A percentile compares a stretch with the other conserved stretches of the same genome.
Evolutionary conservation across 2,888 invertebrate species (phyloP).

Genomic region (Atrina japonica): DNA sequence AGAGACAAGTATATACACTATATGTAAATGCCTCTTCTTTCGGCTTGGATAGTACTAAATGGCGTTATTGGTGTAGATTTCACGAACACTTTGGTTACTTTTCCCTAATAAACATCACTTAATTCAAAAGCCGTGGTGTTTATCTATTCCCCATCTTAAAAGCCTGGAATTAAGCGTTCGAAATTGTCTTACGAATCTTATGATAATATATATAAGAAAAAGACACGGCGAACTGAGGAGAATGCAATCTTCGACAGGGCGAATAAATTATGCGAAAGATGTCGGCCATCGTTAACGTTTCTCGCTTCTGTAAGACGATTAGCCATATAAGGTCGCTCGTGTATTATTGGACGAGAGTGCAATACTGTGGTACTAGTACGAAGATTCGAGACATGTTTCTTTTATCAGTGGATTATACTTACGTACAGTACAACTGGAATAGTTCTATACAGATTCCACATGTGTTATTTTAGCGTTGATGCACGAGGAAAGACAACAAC

Average conservation of each 20-base stretch:
- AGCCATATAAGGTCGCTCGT: conserved; percentile 63
- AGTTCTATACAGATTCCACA: no score
- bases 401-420: no score
- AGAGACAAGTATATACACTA: no score
- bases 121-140: conserved; percentile 18
- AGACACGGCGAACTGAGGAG: conserved; percentile 55
- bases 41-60: no score
- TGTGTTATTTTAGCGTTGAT: no score
- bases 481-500: no score
- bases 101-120: conserved; percentile 29
- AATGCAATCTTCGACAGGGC: conserved; percentile 60
- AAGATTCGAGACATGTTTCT: no score
- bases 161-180: conserved; percentile 39
- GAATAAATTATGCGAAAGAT: conserved; percentile 75
- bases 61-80: conserved; percentile 22
- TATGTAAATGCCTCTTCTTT: no score
- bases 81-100: conserved; percentile 34
- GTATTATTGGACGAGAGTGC: conserved; percentile 21
- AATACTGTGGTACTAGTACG: no score
- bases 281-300: conserved; percentile 57
- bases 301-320: conserved; percentile 47
- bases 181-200: conserved; percentile 45
- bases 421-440: no score
- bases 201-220: conserved; percentile 46
- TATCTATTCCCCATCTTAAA: conserved; percentile 28